Percentiles rank a stretch among this genome's conserved stretches.
phyloP scores from a whole-genome alignment of 2,888 invertebrate genomes.

The Odontocerum albicorne region DNA sequence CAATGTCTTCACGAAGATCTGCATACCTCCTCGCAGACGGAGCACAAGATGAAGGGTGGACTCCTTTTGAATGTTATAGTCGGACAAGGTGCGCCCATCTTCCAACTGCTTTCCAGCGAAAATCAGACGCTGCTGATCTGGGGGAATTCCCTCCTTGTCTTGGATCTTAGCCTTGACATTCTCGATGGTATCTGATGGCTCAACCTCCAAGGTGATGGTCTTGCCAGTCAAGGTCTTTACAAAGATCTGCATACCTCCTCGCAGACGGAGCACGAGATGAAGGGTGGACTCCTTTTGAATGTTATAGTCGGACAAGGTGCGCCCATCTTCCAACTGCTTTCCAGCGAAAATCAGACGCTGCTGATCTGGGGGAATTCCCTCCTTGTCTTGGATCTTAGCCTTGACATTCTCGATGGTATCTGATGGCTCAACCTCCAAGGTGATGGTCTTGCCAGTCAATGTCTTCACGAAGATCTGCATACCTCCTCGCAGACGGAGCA shows the following conservation, averaged over 20 bases:
- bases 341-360: slow-evolving; percentile 92
- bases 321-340: slow-evolving; percentile 93
- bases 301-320: slow-evolving; percentile 91
- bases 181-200: slow-evolving; percentile 62
- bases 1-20: slow-evolving; percentile 62
- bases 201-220: slow-evolving; percentile 58
- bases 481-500: slow-evolving; percentile 61
- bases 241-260: slow-evolving; percentile 83
- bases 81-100: slow-evolving; percentile 59
- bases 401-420: slow-evolving; percentile 66
- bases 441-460: slow-evolving; percentile 56
- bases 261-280: slow-evolving; percentile 83
- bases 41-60: slow-evolving; percentile 56
- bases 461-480: slow-evolving; percentile 61
- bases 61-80: slow-evolving; percentile 63
- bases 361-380: slow-evolving; percentile 73
- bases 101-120: slow-evolving; percentile 61
- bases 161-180: slow-evolving; percentile 58
- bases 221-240: slow-evolving; percentile 61
- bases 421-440: slow-evolving; percentile 49
- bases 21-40: slow-evolving; percentile 64
- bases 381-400: slow-evolving; percentile 57
- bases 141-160: slow-evolving; percentile 59
- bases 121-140: slow-evolving; percentile 58
- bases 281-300: slow-evolving; percentile 94